These are phyloP conservation scores for Trematomus bernacchii DNA, from an alignment of 2,797 vertebrate species.

Conservation along the genomic window DNA sequence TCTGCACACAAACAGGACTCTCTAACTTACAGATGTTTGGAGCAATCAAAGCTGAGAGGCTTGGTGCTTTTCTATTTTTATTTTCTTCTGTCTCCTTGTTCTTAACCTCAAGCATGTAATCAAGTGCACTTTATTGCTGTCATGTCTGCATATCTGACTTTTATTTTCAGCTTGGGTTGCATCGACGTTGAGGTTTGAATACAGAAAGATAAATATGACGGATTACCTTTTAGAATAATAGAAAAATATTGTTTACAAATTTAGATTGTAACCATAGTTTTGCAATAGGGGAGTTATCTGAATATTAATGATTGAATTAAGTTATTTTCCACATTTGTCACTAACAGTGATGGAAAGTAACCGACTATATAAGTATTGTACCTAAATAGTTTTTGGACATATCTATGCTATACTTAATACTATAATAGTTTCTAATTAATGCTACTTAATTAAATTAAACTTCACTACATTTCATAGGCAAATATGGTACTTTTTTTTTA, in stretches of 20 bases:
- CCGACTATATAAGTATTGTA: no score
- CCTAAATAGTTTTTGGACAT: no score
- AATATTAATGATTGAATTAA: constrained; percentile 38
- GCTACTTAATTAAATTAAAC: no score
- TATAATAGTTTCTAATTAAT: no score
- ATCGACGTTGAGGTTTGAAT: constrained; percentile 31
- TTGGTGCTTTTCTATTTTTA: constrained; percentile 29
- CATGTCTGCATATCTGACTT: constrained; percentile 50
- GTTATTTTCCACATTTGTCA: constrained; percentile 19
- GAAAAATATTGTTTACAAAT: constrained; percentile 28
- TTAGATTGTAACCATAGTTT: constrained; percentile 25
- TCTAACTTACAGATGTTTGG: constrained; percentile 45
- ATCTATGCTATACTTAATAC: no score
- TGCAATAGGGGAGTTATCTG: constrained; percentile 12
- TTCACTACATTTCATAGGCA: no score
- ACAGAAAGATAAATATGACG: constrained; percentile 8
- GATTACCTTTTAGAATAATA: constrained; percentile 15
- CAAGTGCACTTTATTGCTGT: constrained; percentile 68
- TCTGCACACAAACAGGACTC: constrained; percentile 49
- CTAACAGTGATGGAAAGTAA: no score
- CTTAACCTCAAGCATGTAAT: constrained; percentile 65
- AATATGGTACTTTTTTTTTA: no score
- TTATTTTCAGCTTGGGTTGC: constrained; percentile 34
- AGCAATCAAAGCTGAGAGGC: constrained; percentile 46
- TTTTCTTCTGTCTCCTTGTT: constrained; percentile 48